These are phyloP conservation scores for Meganola albula DNA, from an alignment of 2,888 invertebrate genomes.

Conservation along the genomic window DNA sequence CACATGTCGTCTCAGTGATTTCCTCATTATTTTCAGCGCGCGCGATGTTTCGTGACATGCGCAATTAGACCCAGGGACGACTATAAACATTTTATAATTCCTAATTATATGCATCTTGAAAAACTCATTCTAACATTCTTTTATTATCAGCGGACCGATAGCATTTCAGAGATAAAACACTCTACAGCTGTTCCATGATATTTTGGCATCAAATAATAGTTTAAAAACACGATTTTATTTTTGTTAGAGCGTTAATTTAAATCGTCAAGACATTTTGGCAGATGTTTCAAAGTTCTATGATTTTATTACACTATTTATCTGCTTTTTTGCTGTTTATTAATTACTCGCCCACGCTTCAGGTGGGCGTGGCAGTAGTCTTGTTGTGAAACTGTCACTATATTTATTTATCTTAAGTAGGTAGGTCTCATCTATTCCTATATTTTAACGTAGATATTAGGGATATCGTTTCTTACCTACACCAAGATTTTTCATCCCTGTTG, in stretches of 20 bases:
- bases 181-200: conserved; percentile 62
- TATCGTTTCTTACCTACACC: no score
- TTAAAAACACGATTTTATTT: conserved; percentile 63
- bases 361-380: no score
- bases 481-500: no score
- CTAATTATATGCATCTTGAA: conserved; percentile 24
- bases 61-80: conserved; percentile 28
- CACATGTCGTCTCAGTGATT: conserved; percentile 19
- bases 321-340: conserved; percentile 60
- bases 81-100: conserved; percentile 23
- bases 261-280: conserved; percentile 71
- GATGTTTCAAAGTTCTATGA: conserved; percentile 62
- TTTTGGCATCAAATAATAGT: conserved; percentile 66
- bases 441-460: no score
- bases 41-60: conserved; percentile 18
- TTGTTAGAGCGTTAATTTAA: conserved; percentile 59
- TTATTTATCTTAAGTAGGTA: no score
- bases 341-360: conserved; percentile 45
- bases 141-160: conserved; percentile 30
- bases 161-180: conserved; percentile 29
- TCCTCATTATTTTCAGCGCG: conserved; percentile 26
- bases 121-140: conserved; percentile 13
- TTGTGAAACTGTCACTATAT: no score
- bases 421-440: no score
- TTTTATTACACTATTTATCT: conserved; percentile 59